Percentiles rank a stretch among this genome's conserved stretches.
phyloP scores from a whole-genome alignment of 2,888 invertebrate genomes.

The Gisinianus flammeolus region DNA sequence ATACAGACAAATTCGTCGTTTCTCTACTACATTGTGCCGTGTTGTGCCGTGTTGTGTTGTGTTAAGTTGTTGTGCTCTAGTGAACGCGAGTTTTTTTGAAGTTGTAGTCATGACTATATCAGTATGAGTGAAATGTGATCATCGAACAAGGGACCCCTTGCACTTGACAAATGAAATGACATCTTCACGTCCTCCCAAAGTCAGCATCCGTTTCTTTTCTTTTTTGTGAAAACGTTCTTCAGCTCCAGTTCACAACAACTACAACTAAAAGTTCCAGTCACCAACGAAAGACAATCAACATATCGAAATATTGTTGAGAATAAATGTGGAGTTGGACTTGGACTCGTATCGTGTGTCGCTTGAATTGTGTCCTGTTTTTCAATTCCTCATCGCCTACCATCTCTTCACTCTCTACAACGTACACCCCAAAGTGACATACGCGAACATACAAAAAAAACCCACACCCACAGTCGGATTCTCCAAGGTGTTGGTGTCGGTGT shows the following conservation, averaged over 20 bases:
- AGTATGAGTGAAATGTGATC: conserved; percentile 10
- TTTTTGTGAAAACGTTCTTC: conserved; percentile 43
- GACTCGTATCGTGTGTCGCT: conserved; percentile 26
- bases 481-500: too few relatives aligned
- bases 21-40: too few relatives aligned
- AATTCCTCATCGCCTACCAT: conserved; percentile 17
- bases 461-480: too few relatives aligned
- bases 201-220: conserved; percentile 22
- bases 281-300: too few relatives aligned
- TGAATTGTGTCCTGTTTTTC: conserved; percentile 40
- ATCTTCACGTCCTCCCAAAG: conserved; percentile 7
- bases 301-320: too few relatives aligned
- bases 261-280: background rate
- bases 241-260: conserved; percentile 29
- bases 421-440: background rate
- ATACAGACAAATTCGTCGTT: too few relatives aligned
- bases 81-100: too few relatives aligned
- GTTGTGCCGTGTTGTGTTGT: too few relatives aligned
- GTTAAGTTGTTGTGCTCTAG: too few relatives aligned
- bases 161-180: background rate
- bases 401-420: conserved; percentile 14
- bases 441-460: background rate
- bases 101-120: too few relatives aligned
- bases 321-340: background rate
- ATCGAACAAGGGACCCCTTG: background rate